A percentile compares a stretch with the other conserved stretches of the same genome.
phyloP scores from a whole-genome alignment of 2,113 vertebrate genomes.

The Scortum barcoo region DNA sequence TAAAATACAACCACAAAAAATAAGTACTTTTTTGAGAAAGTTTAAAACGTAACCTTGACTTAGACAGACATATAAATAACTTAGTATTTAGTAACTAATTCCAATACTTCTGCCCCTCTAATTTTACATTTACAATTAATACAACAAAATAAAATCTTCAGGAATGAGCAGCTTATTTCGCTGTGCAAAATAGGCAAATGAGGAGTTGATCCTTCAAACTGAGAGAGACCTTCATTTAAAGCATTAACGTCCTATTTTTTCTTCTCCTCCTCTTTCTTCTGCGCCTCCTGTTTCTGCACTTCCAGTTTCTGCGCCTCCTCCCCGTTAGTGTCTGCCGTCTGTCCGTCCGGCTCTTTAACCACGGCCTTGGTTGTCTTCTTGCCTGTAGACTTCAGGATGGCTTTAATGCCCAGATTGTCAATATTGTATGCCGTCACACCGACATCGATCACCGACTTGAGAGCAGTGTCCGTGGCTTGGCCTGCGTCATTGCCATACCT shows the following conservation, averaged over 20 bases:
- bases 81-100: neutral
- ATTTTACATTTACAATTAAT: neutral
- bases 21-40: neutral
- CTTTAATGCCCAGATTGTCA: constrained; percentile 89
- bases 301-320: constrained; percentile 21
- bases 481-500: constrained; percentile 92
- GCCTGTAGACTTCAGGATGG: constrained; percentile 87
- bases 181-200: neutral
- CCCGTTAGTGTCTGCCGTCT: neutral
- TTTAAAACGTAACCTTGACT: neutral
- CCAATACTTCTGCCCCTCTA: neutral
- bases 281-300: no score
- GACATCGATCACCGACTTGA: constrained; percentile 90
- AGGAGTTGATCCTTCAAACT: neutral
- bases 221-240: neutral
- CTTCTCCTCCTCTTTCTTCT: constrained; percentile 40
- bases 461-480: constrained; percentile 86
- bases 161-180: neutral
- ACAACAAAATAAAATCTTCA: neutral
- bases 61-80: neutral
- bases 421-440: constrained; percentile 91
- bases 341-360: constrained; percentile 61
- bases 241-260: neutral
- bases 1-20: neutral
- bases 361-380: constrained; percentile 86